Evolutionary conservation across 2,113 vertebrate species (phyloP).

Genomic region (Onychostruthus taczanowskii): DNA sequence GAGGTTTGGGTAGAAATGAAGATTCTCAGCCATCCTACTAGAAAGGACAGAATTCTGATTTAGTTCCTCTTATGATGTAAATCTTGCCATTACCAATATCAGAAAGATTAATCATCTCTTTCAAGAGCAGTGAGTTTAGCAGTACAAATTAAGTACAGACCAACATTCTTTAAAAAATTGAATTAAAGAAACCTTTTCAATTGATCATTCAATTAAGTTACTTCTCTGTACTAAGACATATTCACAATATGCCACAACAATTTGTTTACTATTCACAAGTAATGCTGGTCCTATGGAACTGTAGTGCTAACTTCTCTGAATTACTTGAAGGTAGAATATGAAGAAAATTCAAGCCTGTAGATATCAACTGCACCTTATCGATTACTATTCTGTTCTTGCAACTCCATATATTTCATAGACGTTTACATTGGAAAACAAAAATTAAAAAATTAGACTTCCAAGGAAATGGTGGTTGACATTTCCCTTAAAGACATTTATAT

Average conservation of each 20-base stretch:
- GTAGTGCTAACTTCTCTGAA: neutral
- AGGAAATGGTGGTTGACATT: neutral
- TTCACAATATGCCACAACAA: neutral
- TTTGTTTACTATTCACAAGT: neutral
- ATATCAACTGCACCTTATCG: neutral
- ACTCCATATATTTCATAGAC: neutral
- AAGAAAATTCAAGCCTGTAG: neutral
- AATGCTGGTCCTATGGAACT: neutral
- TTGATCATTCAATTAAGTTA: neutral
- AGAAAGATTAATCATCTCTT: neutral
- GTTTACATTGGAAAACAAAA: neutral
- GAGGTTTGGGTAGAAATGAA: neutral
- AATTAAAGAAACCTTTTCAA: neutral
- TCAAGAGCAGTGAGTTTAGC: neutral
- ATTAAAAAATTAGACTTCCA: neutral
- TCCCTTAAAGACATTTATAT: neutral
- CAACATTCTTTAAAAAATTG: neutral
- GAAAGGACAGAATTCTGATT: neutral
- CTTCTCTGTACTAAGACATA: neutral
- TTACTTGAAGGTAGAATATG: neutral
- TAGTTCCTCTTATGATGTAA: neutral
- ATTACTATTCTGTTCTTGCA: neutral
- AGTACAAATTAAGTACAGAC: neutral
- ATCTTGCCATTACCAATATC: neutral
- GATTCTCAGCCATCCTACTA: neutral